phyloP scores from a whole-genome alignment of 2,888 invertebrate species.

The Drosophila nr. perissopoda region DNA sequence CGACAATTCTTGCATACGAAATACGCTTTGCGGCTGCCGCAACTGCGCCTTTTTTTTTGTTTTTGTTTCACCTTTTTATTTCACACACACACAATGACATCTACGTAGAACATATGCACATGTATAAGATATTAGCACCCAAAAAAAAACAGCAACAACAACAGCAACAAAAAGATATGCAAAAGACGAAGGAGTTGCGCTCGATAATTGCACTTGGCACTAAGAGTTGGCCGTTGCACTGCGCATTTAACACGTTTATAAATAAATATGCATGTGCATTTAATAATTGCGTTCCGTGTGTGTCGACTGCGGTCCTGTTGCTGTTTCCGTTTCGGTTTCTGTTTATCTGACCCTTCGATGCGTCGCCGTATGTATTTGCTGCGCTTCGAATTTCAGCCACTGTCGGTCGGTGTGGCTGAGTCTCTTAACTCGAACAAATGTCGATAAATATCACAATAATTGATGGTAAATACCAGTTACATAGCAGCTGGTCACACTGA shows the following conservation, averaged over 20 bases:
- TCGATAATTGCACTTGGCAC: conserved; percentile 64
- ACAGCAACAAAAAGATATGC: conserved; percentile 15
- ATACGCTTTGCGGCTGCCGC: conserved; percentile 49
- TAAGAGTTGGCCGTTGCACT: conserved; percentile 20
- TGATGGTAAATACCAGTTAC: background rate
- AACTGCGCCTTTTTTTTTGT: conserved; percentile 53
- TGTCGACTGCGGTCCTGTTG: conserved; percentile 46
- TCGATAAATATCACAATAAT: background rate
- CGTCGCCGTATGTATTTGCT: conserved; percentile 58
- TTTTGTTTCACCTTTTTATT: conserved; percentile 65
- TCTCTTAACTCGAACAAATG: background rate
- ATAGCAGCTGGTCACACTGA: conserved; percentile 24
- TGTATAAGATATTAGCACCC: conserved; percentile 64
- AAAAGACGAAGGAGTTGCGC: conserved; percentile 35
- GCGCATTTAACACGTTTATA: conserved; percentile 57
- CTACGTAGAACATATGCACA: conserved; percentile 44
- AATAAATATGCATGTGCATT: conserved; percentile 63
- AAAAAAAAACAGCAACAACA: conserved; percentile 37
- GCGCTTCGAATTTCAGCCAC: conserved; percentile 64
- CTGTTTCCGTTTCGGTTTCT: conserved; percentile 32
- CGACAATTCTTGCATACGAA: conserved; percentile 72
- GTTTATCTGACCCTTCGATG: conserved; percentile 45
- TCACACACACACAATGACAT: conserved; percentile 45
- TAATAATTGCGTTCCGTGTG: conserved; percentile 44
- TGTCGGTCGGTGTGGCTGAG: conserved; percentile 48